Evolutionary conservation across 2,888 invertebrate species (phyloP).

Genomic region (Drosophila lutescens): DNA sequence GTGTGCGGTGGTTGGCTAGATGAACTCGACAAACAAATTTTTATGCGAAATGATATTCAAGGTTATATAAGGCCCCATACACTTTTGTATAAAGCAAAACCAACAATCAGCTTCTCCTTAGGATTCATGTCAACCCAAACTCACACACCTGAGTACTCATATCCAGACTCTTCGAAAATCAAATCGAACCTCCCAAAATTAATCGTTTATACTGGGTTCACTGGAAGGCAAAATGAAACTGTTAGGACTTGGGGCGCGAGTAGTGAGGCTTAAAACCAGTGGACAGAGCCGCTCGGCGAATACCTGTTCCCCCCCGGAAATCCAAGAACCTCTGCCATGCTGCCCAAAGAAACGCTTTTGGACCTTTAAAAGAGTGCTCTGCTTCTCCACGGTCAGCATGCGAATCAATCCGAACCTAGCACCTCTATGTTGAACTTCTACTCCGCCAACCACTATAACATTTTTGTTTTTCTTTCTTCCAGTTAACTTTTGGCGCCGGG

Average conservation of each 20-base stretch:
- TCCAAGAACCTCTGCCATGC: constrained; percentile 33
- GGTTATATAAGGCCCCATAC: constrained; percentile 12
- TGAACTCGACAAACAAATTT: not conserved
- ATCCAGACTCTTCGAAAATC: constrained; percentile 4
- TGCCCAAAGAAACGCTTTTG: constrained; percentile 49
- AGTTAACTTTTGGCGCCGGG: constrained; percentile 89
- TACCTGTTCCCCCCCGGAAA: constrained; percentile 17
- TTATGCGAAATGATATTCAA: constrained; percentile 8
- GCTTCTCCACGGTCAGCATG: constrained; percentile 51
- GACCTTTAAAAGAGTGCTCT: constrained; percentile 25
- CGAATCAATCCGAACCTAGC: no score
- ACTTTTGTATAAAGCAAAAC: not conserved
- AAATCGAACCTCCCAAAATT: constrained; percentile 18
- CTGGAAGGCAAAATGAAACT: constrained; percentile 56
- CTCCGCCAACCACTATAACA: not conserved
- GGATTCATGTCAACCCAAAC: not conserved
- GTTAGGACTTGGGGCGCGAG: constrained; percentile 43
- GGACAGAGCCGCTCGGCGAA: constrained; percentile 13
- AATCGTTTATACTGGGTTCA: constrained; percentile 5
- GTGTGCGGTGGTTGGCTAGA: not conserved
- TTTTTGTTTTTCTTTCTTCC: constrained; percentile 52
- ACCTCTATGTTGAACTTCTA: not conserved
- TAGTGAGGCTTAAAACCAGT: constrained; percentile 22
- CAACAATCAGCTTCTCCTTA: constrained; percentile 10
- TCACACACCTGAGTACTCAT: not conserved